These are phyloP conservation scores for Lepilemur septentrionalis DNA, from an alignment of 2,797 vertebrate species.

Conservation along the genomic window DNA sequence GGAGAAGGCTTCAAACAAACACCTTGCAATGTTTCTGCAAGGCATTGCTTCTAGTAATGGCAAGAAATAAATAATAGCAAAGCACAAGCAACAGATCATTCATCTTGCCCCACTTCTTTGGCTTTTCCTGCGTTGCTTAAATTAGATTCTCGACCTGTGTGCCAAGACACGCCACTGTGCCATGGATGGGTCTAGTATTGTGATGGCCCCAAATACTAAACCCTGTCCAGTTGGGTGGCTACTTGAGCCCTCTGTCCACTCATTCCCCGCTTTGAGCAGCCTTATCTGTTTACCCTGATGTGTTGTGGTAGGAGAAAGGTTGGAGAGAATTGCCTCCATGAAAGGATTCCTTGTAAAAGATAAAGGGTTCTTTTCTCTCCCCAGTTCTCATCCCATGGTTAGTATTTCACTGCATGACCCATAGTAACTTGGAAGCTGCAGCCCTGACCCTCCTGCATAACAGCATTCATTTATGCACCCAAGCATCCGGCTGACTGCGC, in stretches of 20 bases:
- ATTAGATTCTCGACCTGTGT: not conserved
- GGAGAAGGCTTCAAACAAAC: not conserved
- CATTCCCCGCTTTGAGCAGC: not conserved
- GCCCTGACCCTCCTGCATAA: not conserved
- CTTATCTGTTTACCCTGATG: not conserved
- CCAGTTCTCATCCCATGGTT: not conserved
- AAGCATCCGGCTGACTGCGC: not conserved
- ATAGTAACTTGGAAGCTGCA: not conserved
- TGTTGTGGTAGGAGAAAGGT: not conserved
- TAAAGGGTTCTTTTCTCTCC: not conserved
- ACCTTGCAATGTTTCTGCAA: not conserved
- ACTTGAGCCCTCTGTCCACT: not conserved
- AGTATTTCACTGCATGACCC: not conserved
- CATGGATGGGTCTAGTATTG: not conserved
- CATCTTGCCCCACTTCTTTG: not conserved
- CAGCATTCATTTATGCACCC: not conserved
- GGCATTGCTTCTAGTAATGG: not conserved
- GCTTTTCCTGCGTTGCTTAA: not conserved
- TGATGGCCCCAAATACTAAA: not conserved
- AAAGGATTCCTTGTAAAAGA: not conserved
- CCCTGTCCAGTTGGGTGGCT: not conserved
- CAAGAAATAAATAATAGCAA: not conserved
- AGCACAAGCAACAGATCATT: not conserved
- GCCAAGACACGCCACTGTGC: not conserved
- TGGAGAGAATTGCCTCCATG: not conserved